Base-by-base conservation (phyloP, 2,113 vertebrate species). In the Microtus oregoni region DNA sequence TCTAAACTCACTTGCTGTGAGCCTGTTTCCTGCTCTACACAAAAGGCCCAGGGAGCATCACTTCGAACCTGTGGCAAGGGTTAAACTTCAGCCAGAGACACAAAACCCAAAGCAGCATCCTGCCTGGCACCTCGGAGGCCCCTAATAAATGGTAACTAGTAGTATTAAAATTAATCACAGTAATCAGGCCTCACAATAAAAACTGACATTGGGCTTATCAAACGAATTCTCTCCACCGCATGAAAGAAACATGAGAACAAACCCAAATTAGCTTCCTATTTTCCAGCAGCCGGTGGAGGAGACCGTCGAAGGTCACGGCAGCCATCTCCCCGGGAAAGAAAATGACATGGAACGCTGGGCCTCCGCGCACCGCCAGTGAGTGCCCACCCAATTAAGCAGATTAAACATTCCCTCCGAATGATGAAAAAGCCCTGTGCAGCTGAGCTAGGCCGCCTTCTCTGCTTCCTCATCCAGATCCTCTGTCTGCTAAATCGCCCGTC, bases 231-330 rank as follows among this genome's bases (percentile, higher is more conserved):
- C 72, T 94, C 81, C 28, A 86, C 94, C 0, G 1, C 92, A 96
- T 98, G 96, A 97, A 98, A 97, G 96, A 98, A 98, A 97, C 97
- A 98, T 97, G 97, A 98, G 97, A 96, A 96, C 91, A 87, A 97
- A 91, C 92, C 89, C 89, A 97, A 97, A 98, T 97, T 97, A 97
- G 97, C 97, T 97, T 95, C 67, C 95, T 94, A 86, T 96, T 96
- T 98, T 97, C 95, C 76, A 92, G 92, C 92, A 67, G 96, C 22
- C 24, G 67, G 78, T 93, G 52, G 91, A 97, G 95, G 97, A 96
- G 92, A 96, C 91, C 41, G 89, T 44, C 7, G 95, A 98, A 98
- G 97, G 97, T 97, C 97, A 97, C 30, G 63, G 96, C 86, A 94
- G 92, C 95, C 92, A 96, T 96, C 95, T 89, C 87, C 2, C 26